A percentile compares a stretch with the other conserved stretches of the same genome.
These are phyloP conservation scores for Cephus pulcher DNA, from an alignment of 2,888 invertebrate species.

Conservation along the genomic window DNA sequence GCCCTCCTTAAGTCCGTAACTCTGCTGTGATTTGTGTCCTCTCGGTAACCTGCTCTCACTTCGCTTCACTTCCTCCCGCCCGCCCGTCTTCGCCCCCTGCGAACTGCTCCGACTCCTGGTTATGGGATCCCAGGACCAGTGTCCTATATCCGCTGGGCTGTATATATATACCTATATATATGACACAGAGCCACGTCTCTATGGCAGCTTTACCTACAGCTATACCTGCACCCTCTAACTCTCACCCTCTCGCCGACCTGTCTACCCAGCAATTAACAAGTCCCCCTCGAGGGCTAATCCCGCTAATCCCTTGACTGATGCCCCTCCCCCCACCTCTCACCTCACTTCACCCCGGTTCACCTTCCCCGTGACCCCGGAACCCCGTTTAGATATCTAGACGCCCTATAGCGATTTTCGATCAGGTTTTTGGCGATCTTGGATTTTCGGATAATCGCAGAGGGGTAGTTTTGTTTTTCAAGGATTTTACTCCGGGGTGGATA, in stretches of 20 bases:
- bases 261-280: conserved; percentile 65
- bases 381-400: neutral
- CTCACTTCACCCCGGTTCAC: conserved; percentile 24
- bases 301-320: conserved; percentile 67
- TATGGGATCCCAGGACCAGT: neutral
- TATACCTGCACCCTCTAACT: conserved; percentile 28
- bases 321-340: conserved; percentile 42
- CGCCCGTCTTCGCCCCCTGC: neutral
- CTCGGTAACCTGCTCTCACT: conserved; percentile 26
- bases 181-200: conserved; percentile 2
- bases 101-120: conserved; percentile 9
- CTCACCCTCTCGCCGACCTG: conserved; percentile 32
- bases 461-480: neutral
- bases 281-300: conserved; percentile 65
- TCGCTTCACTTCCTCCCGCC: neutral
- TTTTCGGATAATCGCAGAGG: neutral
- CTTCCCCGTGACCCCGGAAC: conserved; percentile 17
- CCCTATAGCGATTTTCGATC: neutral
- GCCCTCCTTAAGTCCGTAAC: conserved; percentile 65
- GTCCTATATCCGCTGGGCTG: neutral
- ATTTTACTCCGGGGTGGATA: neutral
- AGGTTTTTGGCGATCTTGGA: neutral
- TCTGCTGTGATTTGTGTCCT: conserved; percentile 63
- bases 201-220: conserved; percentile 17
- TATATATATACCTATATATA: neutral